Base-by-base conservation (phyloP, 2,888 invertebrate genomes). In the Sarcophaga carnaria region DNA sequence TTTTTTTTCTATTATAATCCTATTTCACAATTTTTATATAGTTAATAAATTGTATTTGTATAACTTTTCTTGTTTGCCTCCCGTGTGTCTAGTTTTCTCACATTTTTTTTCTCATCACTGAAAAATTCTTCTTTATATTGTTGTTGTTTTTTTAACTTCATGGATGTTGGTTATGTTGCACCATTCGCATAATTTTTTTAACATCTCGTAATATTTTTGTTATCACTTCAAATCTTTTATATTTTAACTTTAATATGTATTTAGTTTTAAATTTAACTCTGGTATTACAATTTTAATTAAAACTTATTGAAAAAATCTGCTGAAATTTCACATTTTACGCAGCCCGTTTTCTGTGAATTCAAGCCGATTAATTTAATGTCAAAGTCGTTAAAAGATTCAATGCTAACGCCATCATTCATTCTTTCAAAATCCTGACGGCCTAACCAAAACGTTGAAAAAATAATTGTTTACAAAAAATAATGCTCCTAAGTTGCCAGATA, bases 151-250 rank as follows among this genome's bases (percentile, higher is more conserved):
- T 79, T 72, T 70, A 17, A 80, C 80, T 69, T 77, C 80, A 71
- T 60, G 60, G 66, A 60, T 11, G 45, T 71, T 80, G 83, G 83
- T 76, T 80, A 80, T 85, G 70, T 80, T 83, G 71, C 75, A 79
- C 66, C 67, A 76, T 54, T 54, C 54, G 2, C 17, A 54, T 14
- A 14, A 17, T 75, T 69, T 70, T 78, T 70, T 75, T 74, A 37
- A 49, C 62, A 70, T 77, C 72, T 77, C 69, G 59, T 74, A 74
- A 77, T 69, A 3, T 79, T 6, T 22, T 72, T 79, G 17, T 71
- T 17, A 49, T 54, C 54, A 17, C 54, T 54, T 12, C 14, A 54
- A 54, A 54, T 4, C 12, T 54, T 54, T 5, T 3, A 54, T 54
- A 5, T 12, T 54, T 54, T 17, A 54, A 54, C 17, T 54, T 54